Evolutionary conservation across 2,888 invertebrate species (phyloP), one percentile per base, ranked within the genome.

Genomic region (Drosophila emarginata): DNA sequence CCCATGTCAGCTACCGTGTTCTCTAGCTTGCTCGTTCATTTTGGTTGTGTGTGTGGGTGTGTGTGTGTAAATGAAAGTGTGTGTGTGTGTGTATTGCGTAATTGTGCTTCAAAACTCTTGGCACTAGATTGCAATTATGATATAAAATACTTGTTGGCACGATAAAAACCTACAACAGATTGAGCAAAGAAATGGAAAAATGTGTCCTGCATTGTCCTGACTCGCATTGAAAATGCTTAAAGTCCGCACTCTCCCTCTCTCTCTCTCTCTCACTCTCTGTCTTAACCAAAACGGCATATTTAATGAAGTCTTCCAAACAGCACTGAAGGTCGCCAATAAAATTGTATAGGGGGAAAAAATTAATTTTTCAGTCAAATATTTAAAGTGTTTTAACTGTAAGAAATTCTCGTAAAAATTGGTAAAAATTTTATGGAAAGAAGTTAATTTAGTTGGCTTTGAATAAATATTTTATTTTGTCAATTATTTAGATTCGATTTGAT

Each of bases 121-220:
- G 60, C 80, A 64, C 77, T 77, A 84, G 84, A 84, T 84, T 88
- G 77, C 84, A 84, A 84, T 84, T 84, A 84, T 83, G 84, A 84
- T 84, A 84, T 66, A 74, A 76, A 81, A 74, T 72, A 80, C 77
- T 84, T 77, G 81, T 62, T 57, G 64, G 52, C 32, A 56, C 56
- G 59, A 59, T 59, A 50, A 59, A 59, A 50, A 26, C 45, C 26
- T 26, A 32, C 32, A 18, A 32, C 9, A 15, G 14, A 14, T 9
- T 51, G 21, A n/a, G 32, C 11, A 32, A 21, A 12, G 37, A 58
- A 40, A 39, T 18, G 26, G 57, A 60, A 40, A 63, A 65, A 58
- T 50, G 12, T 58, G 57, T 18, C 15, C 53, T 40, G 40, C 61
- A 65, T 65, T 71, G 72, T 71, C 51, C 51, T 52, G 11, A 36